phyloP scores from a whole-genome alignment of 2,888 invertebrate species.

The Tetragonula carbonaria region DNA sequence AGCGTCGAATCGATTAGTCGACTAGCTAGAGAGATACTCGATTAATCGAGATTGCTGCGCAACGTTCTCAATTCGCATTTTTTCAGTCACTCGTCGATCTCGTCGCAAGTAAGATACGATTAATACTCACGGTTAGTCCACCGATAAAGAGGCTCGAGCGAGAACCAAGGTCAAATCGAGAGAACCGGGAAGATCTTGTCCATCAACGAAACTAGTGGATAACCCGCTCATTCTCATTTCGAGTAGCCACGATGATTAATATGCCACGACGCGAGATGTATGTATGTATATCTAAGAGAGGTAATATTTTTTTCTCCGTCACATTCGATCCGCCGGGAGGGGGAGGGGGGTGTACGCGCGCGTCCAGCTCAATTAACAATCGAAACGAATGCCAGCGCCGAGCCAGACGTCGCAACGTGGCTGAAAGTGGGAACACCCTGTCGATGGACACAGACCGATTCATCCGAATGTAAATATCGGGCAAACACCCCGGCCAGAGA shows the following conservation, averaged over 20 bases:
- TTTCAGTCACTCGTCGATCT: no score
- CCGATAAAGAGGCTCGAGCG: no score
- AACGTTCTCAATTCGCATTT: no score
- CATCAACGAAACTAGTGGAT: neutral
- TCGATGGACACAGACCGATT: conserved; percentile 49
- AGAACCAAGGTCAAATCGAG: no score
- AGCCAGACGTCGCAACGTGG: conserved; percentile 16
- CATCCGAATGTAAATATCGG: conserved; percentile 72
- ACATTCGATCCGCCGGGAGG: neutral
- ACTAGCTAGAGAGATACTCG: no score
- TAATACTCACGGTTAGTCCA: no score
- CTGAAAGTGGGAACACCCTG: conserved; percentile 22
- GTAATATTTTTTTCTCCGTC: neutral
- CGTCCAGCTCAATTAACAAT: conserved; percentile 14
- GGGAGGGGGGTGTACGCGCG: neutral
- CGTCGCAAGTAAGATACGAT: no score
- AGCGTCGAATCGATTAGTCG: no score
- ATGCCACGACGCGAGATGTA: no score
- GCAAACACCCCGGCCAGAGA: conserved; percentile 61
- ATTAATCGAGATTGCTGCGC: no score
- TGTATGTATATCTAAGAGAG: no score
- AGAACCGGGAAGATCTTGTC: neutral
- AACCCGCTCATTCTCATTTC: neutral
- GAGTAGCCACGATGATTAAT: neutral
- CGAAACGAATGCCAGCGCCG: neutral